Evolutionary conservation across 2,797 vertebrate genomes (phyloP), one percentile per base, ranked within the genome.

Genomic region (Sebastolobus altivelis): DNA sequence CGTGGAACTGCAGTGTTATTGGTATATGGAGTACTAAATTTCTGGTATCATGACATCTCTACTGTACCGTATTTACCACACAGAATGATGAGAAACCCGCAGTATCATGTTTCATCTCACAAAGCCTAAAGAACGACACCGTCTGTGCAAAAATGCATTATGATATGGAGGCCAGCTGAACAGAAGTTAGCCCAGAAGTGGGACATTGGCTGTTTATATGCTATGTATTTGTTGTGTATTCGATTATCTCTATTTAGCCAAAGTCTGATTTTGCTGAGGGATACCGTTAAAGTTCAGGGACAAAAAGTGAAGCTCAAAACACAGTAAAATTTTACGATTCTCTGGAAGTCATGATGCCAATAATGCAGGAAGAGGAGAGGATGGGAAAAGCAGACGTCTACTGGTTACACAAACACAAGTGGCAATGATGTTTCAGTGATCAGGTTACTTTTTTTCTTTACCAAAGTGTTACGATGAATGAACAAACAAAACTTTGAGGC

Each of bases 401-500:
- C 37, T 65, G 37, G 12, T 71, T 62, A 61, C 43, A 65, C 31
- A 86, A 73, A 71, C 59, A 69, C 46, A 76, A 76, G 52, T 29
- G 49, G 46, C 63, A 74, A 71, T 52, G 16, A 59, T 11, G n/a
- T 60, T 63, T 58, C 6, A 55, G 60, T 60, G 61, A 78, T 81
- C 85, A 22, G 13, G 72, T 80, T 81, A 60, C 74, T 68, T 73
- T 63, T 63, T 56, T 49, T 66, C n/a, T 72, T 74, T 56, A 46
- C 27, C 40, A 65, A 82, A 65, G 63, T 86, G 77, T 76, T 56
- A 80, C 65, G 37, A 46, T 56, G 58, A 77, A 38, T 75, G 77
- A 72, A 83, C 79, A 59, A 85, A 87, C 52, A 31, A 72, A 84
- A 73, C 60, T 40, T 31, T 12, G 54, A 82, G 25, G 55, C 8